Evolutionary conservation across 2,888 invertebrate genomes (phyloP), one percentile per base, ranked within the genome.

Genomic region (Eudemis profundana): DNA sequence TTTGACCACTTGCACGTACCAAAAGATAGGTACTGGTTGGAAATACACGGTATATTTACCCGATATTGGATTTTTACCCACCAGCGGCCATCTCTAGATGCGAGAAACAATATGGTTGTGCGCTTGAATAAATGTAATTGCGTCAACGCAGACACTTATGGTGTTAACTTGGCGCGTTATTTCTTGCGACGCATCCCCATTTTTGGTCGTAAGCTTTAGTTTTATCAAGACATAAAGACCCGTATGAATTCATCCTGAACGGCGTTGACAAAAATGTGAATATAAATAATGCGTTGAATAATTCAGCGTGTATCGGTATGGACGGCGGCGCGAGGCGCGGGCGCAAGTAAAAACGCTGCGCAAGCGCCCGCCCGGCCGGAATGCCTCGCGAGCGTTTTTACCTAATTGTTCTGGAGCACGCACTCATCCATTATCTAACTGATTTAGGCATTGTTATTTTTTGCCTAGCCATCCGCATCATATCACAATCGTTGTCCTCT

Each of bases 191-290:
- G 7, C 65, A 66, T 69, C 72, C 69, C 85, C 87, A 83, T 87
- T 86, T 89, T 83, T 69, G 87, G 86, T 79, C 79, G 79, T 90
- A 83, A 87, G 89, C 90, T 90, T 91, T 88, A 90, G 84, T 88
- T 85, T 90, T 90, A 92, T 91, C 89, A 90, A 91, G 90, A 91
- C 91, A 90, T 91, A 91, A 90, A 89, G 88, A 87, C 84, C 82
- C 84, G 86, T 89, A 89, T 90, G 89, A 90, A 90, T 90, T 86
- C 83, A 87, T 88, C 82, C 79, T 86, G 86, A 88, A 89, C 87
- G 90, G 90, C 89, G 90, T 90, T 90, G 90, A 88, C 87, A 90
- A 92, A 91, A 92, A 91, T 90, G 90, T 89, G 90, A 90, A 89
- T 89, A 90, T 92, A 89, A 89, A 89, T 88, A 87, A 86, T 89